Percentiles rank a stretch among this genome's conserved stretches.
Evolutionary conservation across 23 tunicate species (phyloP).

Genomic region (Diplosoma virens): DNA sequence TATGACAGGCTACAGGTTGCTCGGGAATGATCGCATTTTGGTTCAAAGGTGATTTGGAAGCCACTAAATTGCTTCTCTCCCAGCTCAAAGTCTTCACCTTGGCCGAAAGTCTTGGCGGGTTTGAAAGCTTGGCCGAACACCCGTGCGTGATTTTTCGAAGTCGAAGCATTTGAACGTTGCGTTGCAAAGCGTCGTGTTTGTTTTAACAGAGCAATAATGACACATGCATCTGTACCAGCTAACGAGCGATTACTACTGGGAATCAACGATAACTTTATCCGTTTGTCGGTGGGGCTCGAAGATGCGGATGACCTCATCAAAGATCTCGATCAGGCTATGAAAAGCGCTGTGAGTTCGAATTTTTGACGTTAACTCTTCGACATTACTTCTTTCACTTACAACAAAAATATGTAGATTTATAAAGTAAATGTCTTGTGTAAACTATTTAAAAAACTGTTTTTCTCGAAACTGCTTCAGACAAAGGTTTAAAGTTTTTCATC

Average conservation of each 20-base stretch:
- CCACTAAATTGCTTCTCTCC: constrained; percentile 51
- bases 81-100: constrained; percentile 76
- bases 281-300: constrained; percentile 92
- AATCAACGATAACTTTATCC: constrained; percentile 88
- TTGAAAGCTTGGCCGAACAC: constrained; percentile 95
- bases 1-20: constrained; percentile 86
- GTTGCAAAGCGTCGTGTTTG: neutral
- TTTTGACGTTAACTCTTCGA: too few relatives aligned
- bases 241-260: constrained; percentile 65
- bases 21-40: constrained; percentile 96
- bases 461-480: too few relatives aligned
- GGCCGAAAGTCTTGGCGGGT: constrained; percentile 98
- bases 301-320: constrained; percentile 75
- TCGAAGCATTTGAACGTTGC: neutral
- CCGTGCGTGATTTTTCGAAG: constrained; percentile 56
- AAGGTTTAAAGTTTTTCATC: too few relatives aligned
- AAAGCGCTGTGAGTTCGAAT: constrained; percentile 63
- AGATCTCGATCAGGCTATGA: constrained; percentile 90
- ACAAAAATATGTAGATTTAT: too few relatives aligned
- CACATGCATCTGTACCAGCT: constrained; percentile 96
- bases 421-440: too few relatives aligned
- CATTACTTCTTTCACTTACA: too few relatives aligned
- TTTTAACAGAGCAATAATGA: constrained; percentile 81
- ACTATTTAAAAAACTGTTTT: too few relatives aligned
- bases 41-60: constrained; percentile 78